Evolutionary conservation across 1,140 invertebrate species (phyloP).

Genomic region (Triops cancriformis): DNA sequence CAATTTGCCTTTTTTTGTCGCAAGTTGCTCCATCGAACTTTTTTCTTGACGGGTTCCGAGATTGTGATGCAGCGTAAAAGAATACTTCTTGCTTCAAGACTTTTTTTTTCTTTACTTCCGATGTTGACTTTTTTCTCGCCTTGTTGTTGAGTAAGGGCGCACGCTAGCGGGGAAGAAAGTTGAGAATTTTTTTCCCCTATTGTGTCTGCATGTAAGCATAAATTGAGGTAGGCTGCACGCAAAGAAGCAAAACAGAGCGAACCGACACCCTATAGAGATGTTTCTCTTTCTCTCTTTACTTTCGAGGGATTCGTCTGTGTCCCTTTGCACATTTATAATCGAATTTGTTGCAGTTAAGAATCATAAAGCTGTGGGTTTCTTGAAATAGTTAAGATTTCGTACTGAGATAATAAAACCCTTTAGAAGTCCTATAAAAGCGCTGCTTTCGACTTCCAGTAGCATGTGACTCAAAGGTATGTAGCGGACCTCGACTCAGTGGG

Average conservation of each 20-base stretch:
- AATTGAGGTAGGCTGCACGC: constrained; percentile 4
- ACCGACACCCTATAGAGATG: background rate
- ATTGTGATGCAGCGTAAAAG: background rate
- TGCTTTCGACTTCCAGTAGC: too few species aligned
- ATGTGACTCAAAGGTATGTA: too few species aligned
- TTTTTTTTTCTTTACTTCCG: background rate
- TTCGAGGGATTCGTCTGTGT: background rate
- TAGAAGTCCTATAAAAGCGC: too few species aligned
- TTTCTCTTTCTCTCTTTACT: background rate
- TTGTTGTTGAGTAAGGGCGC: background rate
- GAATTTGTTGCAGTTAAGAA: too few species aligned
- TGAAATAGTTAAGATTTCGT: too few species aligned
- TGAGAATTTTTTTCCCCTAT: background rate
- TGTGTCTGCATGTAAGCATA: background rate
- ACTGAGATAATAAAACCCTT: too few species aligned
- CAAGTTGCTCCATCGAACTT: background rate
- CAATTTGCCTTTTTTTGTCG: background rate
- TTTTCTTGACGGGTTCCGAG: background rate
- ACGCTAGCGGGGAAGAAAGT: background rate
- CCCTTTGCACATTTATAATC: background rate
- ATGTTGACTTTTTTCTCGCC: background rate
- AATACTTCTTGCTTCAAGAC: background rate
- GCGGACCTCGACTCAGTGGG: too few species aligned
- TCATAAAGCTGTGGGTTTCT: too few species aligned
- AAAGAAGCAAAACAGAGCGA: background rate